phyloP scores from a whole-genome alignment of 2,797 vertebrate species.

The Melanogrammus aeglefinus region DNA sequence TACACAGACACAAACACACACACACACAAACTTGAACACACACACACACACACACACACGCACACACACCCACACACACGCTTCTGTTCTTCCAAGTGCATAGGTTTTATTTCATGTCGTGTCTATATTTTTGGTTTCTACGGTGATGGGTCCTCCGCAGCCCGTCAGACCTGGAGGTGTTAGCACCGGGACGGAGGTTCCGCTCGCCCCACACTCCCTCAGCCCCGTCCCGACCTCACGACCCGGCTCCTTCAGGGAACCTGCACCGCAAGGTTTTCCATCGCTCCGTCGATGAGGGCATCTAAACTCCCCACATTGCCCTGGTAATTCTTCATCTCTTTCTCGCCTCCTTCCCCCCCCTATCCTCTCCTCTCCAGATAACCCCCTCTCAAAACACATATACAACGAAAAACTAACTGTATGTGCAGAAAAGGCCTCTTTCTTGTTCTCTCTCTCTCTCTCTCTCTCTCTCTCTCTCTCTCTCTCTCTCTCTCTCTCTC shows the following conservation, averaged over 20 bases:
- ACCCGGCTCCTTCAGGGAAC: conserved; percentile 59
- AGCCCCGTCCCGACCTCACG: conserved; percentile 35
- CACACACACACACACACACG: no score
- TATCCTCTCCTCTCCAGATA: conserved; percentile 50
- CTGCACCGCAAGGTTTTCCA: conserved; percentile 64
- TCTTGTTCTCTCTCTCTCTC: no score
- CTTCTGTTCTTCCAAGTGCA: no score
- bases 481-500: no score
- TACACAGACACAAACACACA: no score
- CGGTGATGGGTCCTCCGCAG: conserved; percentile 32
- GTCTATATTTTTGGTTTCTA: conserved; percentile 23
- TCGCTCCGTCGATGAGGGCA: conserved; percentile 61
- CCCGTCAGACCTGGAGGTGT: no score
- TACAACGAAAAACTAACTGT: conserved; percentile 15
- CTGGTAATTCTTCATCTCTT: conserved; percentile 59
- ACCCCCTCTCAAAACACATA: conserved; percentile 21
- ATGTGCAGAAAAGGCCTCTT: conserved; percentile 49
- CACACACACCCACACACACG: no score
- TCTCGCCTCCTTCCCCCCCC: conserved; percentile 45
- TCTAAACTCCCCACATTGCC: conserved; percentile 65
- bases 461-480: no score
- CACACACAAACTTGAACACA: no score
- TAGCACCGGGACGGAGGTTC: no score
- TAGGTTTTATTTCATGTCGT: not conserved
- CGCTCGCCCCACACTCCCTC: conserved; percentile 1